Percentiles rank a stretch among this genome's conserved stretches.
These are phyloP conservation scores for Apamea crenata DNA, from an alignment of 2,888 invertebrate species.

Conservation along the genomic window DNA sequence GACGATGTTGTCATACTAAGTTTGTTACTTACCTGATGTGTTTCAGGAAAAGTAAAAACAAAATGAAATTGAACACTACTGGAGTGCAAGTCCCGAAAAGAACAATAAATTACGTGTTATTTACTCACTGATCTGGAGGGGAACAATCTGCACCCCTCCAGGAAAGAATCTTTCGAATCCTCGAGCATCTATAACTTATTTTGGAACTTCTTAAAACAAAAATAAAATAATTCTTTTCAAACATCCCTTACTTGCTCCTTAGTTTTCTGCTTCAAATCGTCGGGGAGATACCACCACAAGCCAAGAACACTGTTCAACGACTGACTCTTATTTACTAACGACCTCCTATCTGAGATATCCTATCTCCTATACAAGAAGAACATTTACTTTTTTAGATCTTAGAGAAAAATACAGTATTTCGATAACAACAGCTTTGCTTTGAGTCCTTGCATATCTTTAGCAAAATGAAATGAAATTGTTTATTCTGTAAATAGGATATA, in stretches of 20 bases:
- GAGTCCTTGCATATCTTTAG: neutral
- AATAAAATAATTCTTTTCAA: neutral
- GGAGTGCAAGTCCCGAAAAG: neutral
- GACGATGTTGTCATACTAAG: neutral
- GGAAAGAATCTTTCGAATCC: neutral
- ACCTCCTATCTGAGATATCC: constrained; percentile 2
- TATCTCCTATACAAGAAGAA: neutral
- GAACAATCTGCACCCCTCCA: neutral
- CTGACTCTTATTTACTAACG: constrained; percentile 27
- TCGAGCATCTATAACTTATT: neutral
- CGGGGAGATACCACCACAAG: neutral
- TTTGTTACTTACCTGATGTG: too few relatives aligned
- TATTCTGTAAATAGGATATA: neutral
- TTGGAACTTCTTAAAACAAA: neutral
- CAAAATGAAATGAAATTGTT: neutral
- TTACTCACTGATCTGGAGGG: too few relatives aligned
- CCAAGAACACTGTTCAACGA: neutral
- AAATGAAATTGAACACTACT: neutral
- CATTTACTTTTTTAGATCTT: neutral
- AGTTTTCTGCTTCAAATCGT: constrained; percentile 1
- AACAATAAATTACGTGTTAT: neutral
- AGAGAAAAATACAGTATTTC: neutral
- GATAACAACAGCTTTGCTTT: neutral
- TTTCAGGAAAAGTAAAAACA: neutral
- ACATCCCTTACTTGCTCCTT: neutral